Evolutionary conservation across 2,797 vertebrate species (phyloP).

Genomic region (Anguilla anguilla): DNA sequence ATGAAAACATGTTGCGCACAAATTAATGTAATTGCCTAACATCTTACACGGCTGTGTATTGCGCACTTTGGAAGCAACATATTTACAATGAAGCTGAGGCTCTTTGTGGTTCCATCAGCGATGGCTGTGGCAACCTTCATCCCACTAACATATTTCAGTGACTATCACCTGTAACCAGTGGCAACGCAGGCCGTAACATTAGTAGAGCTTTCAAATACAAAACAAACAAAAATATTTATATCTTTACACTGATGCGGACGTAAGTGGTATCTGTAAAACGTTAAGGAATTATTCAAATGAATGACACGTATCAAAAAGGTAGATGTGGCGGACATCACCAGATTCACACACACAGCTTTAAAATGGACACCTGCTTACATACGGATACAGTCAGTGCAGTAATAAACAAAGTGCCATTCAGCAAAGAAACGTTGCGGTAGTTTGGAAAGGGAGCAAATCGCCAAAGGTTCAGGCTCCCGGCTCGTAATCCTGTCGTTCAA

Average conservation of each 20-base stretch:
- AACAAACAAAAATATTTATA: slow-evolving; percentile 55
- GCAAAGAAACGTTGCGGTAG: slow-evolving; percentile 69
- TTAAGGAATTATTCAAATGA: slow-evolving; percentile 24
- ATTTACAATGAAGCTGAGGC: slow-evolving; percentile 74
- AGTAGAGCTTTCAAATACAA: slow-evolving; percentile 63
- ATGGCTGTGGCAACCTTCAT: slow-evolving; percentile 50
- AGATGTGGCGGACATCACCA: slow-evolving; percentile 68
- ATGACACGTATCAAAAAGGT: slow-evolving; percentile 43
- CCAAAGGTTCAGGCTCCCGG: slow-evolving; percentile 47
- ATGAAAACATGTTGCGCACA: slow-evolving; percentile 62
- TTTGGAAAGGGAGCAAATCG: slow-evolving; percentile 75
- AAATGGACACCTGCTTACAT: slow-evolving; percentile 74
- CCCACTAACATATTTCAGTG: slow-evolving; percentile 48
- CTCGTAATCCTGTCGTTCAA: slow-evolving; percentile 33
- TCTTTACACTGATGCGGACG: slow-evolving; percentile 47
- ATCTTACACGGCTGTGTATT: slow-evolving; percentile 64
- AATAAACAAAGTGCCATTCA: slow-evolving; percentile 67
- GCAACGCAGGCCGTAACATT: slow-evolving; percentile 67
- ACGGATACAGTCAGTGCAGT: slow-evolving; percentile 77
- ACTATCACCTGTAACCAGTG: slow-evolving; percentile 61
- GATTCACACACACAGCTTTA: slow-evolving; percentile 61
- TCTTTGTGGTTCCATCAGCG: slow-evolving; percentile 41
- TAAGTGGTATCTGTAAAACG: slow-evolving; percentile 49
- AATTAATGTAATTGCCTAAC: slow-evolving; percentile 75
- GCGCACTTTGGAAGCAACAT: slow-evolving; percentile 65